Evolutionary conservation across 2,113 vertebrate genomes (phyloP), one percentile per base, ranked within the genome.

Genomic region (Macquaria australasica): DNA sequence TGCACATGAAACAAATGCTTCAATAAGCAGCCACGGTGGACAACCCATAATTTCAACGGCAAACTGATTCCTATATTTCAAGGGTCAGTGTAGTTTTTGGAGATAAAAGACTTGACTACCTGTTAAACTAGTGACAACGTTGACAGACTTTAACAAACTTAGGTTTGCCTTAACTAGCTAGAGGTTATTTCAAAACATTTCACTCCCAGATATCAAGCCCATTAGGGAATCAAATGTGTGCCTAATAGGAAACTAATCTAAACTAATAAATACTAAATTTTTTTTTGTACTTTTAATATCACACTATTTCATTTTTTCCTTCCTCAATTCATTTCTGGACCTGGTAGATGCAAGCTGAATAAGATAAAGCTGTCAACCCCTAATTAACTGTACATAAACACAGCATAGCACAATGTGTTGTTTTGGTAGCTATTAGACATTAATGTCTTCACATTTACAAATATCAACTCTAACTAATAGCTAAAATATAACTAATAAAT

Each of bases 121-220:
- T 67, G n/a, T 43, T 25, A 64, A 37, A 37, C 20, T 71, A 14
- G 10, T 48, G 37, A 55, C 1, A 58, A 58, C 59, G 28, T 25
- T 67, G 51, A 23, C 21, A 41, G 1, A 84, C 21, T 70, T 70
- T 56, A 25, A 16, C 11, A 74, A 23, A 55, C 6, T n/a, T 34
- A 1, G 39, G 16, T 58, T 37, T 72, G 37, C 45, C 31, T 77
- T 12, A 3, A 81, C 56, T 67, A 43, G 20, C 25, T 64, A 5
- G 28, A 51, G 10, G 8, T 69, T 25, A 56, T 69, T 68, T 73
- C 28, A 50, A 78, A 66, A 43, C 16, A 2, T 14, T 58, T 88
- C 43, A 37, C 14, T 73, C 66, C 18, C 23, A 74, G 28, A 41
- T 51, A 62, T 62, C 16, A 68, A 9, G n/a, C 28, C 6, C 8